Base-by-base conservation (phyloP, 2,888 invertebrate genomes). In the Nemapogon koenigi region DNA sequence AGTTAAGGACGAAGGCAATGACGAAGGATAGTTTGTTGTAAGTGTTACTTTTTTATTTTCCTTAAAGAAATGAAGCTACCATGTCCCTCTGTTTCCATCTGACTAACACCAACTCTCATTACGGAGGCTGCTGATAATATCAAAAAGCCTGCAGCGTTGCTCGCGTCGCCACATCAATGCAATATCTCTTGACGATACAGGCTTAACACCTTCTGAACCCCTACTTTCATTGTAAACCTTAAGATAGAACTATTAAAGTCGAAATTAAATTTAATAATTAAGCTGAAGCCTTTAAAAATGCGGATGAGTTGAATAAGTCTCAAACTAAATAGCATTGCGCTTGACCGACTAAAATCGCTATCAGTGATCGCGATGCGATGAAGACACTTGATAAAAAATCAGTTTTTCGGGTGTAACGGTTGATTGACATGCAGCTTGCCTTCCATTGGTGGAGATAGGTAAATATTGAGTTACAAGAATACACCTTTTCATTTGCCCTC, bases 81-180 rank as follows among this genome's bases (percentile, higher is more conserved):
- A 52, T 55, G 55, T 57, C 52, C 54, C 53, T 52, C 54, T 55
- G 56, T 61, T 67, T 66, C 62, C 62, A 63, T 59, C 49, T 57
- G 53, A 62, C 56, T 65, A 64, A 64, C 64, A 68, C 59, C 57
- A 61, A 62, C 50, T 62, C 63, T 68, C 66, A 64, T 68, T 69
- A 70, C 65, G 61, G 62, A 58, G 57, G 60, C 53, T 47, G 45
- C 51, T 47, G 67, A 72, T 69, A 68, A 56, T 44, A 68, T 69
- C 72, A 59, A 47, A 50, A 52, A 56, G 57, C 59, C 60, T 50
- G 53, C 52, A 52, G 59, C 59, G 53, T 50, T 56, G 57, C 57
- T 51, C 52, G 51, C 55, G 50, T 51, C 49, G 51, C 22, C 28
- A 19, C n/a, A 33, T 19, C n/a, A 18, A 18, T 4, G 30, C n/a